Conservation (phyloP, 2,888 invertebrate species). For the Erebia palarica region DNA sequence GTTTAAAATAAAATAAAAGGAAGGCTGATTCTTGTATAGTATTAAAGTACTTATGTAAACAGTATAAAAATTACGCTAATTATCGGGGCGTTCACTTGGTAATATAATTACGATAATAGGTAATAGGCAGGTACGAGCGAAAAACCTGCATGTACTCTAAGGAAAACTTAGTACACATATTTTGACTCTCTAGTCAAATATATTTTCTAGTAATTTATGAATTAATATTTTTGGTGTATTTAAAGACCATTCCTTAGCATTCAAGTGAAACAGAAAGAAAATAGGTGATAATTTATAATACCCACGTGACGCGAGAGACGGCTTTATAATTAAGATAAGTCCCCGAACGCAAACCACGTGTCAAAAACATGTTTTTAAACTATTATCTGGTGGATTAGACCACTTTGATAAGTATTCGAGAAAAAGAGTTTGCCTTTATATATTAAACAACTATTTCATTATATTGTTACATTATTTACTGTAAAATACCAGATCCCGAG, state of each 20-base stretch:
- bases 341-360: constrained; percentile 27
- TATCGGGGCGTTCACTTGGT: no score
- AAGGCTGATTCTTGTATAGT: no score
- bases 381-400: constrained; percentile 26
- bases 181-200: neutral
- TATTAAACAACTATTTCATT: neutral
- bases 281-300: constrained; percentile 17
- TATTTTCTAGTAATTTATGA: neutral
- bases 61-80: no score
- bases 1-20: no score
- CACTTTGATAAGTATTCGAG: constrained; percentile 14
- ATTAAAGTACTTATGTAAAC: no score
- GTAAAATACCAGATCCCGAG: no score
- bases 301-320: constrained; percentile 17
- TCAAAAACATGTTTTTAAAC: constrained; percentile 32
- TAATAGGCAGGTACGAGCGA: no score
- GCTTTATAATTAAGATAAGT: constrained; percentile 34
- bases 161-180: neutral
- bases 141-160: no score
- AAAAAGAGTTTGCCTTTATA: constrained; percentile 11
- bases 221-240: constrained; percentile 24
- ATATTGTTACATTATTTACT: no score
- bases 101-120: no score
- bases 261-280: constrained; percentile 24
- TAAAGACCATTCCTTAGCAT: constrained; percentile 1